Conservation (phyloP, 1,140 invertebrate species). For the Drosophila nikananu region DNA sequence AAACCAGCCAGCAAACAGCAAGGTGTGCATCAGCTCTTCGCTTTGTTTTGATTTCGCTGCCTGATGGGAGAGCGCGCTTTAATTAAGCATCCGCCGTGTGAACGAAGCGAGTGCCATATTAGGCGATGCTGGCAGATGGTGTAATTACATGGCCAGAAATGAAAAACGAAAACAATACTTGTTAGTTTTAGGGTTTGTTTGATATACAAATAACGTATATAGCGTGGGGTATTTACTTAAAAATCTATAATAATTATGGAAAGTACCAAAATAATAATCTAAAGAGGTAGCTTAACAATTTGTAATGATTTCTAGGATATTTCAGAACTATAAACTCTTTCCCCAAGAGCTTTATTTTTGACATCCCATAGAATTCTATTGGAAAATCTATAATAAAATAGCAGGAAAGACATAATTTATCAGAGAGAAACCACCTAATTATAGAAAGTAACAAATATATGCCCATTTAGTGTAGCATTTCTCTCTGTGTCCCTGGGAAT, state of each 20-base stretch:
- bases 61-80: conserved; percentile 62
- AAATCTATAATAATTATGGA: too few relatives aligned
- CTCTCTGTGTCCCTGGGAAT: background rate
- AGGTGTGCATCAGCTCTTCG: conserved; percentile 26
- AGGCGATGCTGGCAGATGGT: conserved; percentile 22
- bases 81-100: conserved; percentile 77
- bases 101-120: conserved; percentile 40
- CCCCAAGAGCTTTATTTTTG: background rate
- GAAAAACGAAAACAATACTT: background rate
- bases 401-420: background rate
- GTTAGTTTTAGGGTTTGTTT: background rate
- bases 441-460: background rate
- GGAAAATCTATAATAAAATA: background rate
- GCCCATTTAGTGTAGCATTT: background rate
- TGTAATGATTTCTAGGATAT: background rate
- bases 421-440: background rate
- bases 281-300: too few relatives aligned
- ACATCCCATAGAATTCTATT: background rate
- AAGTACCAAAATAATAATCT: background rate
- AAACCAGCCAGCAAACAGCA: conserved; percentile 17
- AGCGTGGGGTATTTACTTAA: background rate
- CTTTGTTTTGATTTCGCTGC: conserved; percentile 42
- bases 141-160: conserved; percentile 36
- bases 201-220: background rate
- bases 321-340: background rate